Conservation (phyloP, 2,113 vertebrate genomes). For the Bettongia penicillata region DNA sequence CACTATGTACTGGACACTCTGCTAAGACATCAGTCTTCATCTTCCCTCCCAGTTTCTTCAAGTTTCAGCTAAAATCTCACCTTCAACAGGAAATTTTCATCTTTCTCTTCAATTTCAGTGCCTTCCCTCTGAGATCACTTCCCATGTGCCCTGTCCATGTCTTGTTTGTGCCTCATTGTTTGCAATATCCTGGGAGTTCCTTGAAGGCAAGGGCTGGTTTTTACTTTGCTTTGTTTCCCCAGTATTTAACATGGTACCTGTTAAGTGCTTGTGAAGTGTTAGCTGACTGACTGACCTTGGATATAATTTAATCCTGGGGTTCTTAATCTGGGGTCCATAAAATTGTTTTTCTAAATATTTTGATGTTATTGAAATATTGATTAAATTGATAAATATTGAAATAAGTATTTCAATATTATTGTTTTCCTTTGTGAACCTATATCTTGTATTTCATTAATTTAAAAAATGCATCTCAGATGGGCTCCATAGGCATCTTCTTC, state of each 20-base stretch:
- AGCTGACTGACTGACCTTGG: background rate
- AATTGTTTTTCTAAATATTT: background rate
- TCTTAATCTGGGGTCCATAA: background rate
- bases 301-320: background rate
- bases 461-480: background rate
- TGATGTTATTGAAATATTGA: background rate
- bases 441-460: background rate
- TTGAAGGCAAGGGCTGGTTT: background rate
- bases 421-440: background rate
- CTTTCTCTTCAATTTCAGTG: background rate
- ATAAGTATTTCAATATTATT: background rate
- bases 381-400: background rate
- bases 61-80: background rate
- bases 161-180: background rate
- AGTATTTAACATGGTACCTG: background rate
- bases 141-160: background rate
- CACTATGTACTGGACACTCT: background rate
- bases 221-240: background rate
- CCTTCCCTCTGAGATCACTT: background rate
- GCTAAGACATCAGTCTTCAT: background rate
- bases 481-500: background rate
- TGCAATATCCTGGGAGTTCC: background rate
- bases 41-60: background rate
- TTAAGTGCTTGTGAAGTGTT: background rate
- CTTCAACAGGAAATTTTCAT: background rate